These are phyloP conservation scores for Thamnophis elegans DNA, from an alignment of 2,797 vertebrate genomes.

Conservation along the genomic window DNA sequence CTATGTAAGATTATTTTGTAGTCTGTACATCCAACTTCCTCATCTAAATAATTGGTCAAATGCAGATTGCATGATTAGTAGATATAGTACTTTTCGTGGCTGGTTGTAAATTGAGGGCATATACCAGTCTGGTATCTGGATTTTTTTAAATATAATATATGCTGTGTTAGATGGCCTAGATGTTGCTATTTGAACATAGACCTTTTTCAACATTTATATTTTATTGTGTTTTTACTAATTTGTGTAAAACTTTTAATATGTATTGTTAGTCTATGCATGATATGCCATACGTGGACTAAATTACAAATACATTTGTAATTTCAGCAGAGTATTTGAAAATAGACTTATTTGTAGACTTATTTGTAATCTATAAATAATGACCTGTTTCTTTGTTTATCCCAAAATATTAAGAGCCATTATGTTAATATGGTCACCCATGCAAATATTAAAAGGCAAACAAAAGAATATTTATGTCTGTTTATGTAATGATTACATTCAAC, in stretches of 20 bases:
- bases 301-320: not conserved
- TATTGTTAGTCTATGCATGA: not conserved
- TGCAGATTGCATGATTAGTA: not conserved
- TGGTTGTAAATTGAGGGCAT: not conserved
- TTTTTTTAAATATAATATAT: not conserved
- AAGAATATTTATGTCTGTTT: not conserved
- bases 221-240: not conserved
- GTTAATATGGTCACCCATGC: not conserved
- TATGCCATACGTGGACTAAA: not conserved
- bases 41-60: conserved; percentile 1
- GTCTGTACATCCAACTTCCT: conserved; percentile 6
- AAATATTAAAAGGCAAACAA: not conserved
- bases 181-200: not conserved
- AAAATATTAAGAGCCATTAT: not conserved
- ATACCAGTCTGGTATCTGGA: not conserved
- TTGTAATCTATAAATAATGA: not conserved
- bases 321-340: not conserved
- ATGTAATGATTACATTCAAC: not conserved
- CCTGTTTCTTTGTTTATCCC: not conserved
- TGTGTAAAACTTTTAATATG: not conserved
- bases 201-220: not conserved
- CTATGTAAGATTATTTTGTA: conserved; percentile 35
- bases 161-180: not conserved
- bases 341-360: not conserved
- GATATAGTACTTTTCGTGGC: not conserved